Percentiles rank a stretch among this genome's conserved stretches.
phyloP scores from a whole-genome alignment of 2,888 invertebrate species.

The Aricia artaxerxes region DNA sequence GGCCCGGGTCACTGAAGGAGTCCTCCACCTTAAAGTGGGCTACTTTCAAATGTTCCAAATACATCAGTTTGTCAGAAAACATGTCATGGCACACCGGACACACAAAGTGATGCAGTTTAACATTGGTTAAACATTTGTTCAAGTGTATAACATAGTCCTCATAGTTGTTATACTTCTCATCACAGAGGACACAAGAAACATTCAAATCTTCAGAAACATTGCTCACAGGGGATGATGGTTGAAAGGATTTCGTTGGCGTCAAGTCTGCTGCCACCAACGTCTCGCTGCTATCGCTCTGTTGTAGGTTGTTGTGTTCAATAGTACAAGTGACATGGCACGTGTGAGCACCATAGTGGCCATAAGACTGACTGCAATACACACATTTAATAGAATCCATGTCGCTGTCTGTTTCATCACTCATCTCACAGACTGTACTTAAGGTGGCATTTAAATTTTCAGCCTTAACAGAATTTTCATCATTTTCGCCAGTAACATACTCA shows the following conservation, averaged over 20 bases:
- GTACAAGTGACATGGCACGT: conserved; percentile 69
- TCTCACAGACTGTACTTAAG: conserved; percentile 51
- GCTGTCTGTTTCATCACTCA: conserved; percentile 74
- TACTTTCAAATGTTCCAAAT: conserved; percentile 66
- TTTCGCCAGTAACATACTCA: conserved; percentile 63
- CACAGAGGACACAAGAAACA: conserved; percentile 71
- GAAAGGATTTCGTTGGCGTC: conserved; percentile 43
- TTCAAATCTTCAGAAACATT: conserved; percentile 47
- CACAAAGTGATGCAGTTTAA: conserved; percentile 71
- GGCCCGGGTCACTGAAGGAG: conserved; percentile 51
- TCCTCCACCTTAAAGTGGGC: conserved; percentile 55
- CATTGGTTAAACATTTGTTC: conserved; percentile 72
- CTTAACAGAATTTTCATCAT: conserved; percentile 63
- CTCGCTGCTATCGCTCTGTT: conserved; percentile 68
- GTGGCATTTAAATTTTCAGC: conserved; percentile 47
- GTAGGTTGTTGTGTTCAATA: conserved; percentile 65
- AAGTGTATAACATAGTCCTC: conserved; percentile 66
- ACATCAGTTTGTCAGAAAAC: conserved; percentile 61
- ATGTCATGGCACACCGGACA: conserved; percentile 75
- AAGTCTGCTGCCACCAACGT: conserved; percentile 68
- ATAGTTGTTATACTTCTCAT: conserved; percentile 66
- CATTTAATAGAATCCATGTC: conserved; percentile 74
- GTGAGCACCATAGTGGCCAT: conserved; percentile 64
- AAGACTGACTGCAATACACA: conserved; percentile 68
- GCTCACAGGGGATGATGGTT: conserved; percentile 44